phyloP scores from a whole-genome alignment of 2,113 vertebrate genomes.

The Rousettus leschenaultii region DNA sequence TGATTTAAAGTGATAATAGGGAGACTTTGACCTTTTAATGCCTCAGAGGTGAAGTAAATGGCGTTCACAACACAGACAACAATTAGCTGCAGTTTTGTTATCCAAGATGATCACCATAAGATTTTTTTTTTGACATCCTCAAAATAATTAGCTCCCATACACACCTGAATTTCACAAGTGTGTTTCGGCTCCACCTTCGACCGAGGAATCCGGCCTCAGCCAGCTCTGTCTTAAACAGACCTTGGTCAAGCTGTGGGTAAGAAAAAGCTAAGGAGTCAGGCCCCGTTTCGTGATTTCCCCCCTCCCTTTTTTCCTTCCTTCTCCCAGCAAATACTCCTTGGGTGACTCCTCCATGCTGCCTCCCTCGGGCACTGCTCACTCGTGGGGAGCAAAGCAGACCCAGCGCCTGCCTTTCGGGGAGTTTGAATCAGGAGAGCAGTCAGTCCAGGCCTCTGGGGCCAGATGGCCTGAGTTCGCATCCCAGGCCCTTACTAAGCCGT shows the following conservation, averaged over 20 bases:
- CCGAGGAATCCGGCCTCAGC: neutral
- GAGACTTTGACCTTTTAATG: neutral
- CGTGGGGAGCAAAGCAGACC: neutral
- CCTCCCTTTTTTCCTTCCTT: too few relatives aligned
- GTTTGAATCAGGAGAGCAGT: neutral
- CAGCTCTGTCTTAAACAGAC: neutral
- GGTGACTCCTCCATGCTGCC: accelerated
- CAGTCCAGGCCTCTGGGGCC: neutral
- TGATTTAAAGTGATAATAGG: neutral
- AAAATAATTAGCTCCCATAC: neutral
- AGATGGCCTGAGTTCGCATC: neutral
- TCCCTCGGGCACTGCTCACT: neutral
- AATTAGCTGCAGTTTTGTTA: neutral
- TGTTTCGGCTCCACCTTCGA: neutral
- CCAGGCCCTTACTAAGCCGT: neutral
- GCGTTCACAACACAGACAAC: neutral
- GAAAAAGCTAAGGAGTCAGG: neutral
- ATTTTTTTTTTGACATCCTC: neutral
- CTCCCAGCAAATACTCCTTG: neutral
- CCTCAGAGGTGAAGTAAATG: neutral
- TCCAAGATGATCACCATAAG: neutral
- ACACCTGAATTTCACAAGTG: neutral
- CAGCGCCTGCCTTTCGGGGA: neutral
- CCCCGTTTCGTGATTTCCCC: neutral
- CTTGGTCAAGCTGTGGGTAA: neutral